Evolutionary conservation across 2,797 vertebrate genomes (phyloP).

Genomic region (Vespertilio murinus): DNA sequence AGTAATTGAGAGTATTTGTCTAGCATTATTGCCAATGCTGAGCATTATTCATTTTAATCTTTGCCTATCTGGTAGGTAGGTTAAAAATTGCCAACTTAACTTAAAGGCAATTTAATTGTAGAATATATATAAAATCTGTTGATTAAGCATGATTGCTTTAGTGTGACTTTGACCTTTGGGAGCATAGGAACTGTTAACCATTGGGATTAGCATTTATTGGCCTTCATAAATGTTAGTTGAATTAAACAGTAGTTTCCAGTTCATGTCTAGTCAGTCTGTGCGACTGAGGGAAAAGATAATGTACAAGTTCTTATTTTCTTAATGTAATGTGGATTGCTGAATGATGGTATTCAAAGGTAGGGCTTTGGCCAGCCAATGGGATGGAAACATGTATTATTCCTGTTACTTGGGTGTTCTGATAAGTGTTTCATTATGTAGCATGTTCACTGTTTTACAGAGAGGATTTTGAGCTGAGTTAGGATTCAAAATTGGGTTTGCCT

Average conservation of each 20-base stretch:
- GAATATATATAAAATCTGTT: neutral
- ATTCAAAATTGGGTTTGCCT: constrained; percentile 8
- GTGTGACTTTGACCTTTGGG: constrained; percentile 9
- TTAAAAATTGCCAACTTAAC: constrained; percentile 24
- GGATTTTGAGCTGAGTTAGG: neutral
- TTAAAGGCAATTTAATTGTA: neutral
- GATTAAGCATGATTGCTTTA: constrained; percentile 30
- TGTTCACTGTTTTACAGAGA: neutral
- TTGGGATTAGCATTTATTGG: constrained; percentile 31
- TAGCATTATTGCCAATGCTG: neutral
- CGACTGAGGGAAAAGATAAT: neutral
- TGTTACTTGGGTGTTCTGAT: neutral
- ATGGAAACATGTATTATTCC: neutral
- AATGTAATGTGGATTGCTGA: neutral
- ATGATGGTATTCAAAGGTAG: neutral
- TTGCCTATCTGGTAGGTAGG: neutral
- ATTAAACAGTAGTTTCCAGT: constrained; percentile 38
- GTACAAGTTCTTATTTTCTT: neutral
- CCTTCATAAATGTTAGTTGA: neutral
- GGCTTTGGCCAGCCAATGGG: neutral
- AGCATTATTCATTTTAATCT: neutral
- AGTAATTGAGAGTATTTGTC: neutral
- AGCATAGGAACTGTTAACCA: neutral
- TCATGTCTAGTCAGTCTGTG: neutral
- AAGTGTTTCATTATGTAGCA: neutral